Conservation (phyloP, 2,113 vertebrate species). For the Microtus montanus region DNA sequence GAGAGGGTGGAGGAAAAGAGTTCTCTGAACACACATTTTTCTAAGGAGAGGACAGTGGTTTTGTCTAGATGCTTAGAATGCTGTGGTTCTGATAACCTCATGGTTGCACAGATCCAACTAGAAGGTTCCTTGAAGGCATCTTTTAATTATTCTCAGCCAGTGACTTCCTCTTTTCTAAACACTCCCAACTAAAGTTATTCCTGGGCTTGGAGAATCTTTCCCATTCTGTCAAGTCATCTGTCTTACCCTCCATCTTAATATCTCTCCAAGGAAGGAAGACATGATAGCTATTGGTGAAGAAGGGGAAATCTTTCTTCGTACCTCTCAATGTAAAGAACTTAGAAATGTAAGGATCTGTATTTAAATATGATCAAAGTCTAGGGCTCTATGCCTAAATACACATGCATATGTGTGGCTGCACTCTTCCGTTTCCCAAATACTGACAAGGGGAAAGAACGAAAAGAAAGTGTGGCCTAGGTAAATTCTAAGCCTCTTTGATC, state of each 20-base stretch:
- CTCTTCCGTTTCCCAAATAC: neutral
- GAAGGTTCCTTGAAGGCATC: neutral
- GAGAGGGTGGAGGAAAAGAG: no score
- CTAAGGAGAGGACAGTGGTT: neutral
- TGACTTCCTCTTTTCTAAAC: neutral
- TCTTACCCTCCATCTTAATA: neutral
- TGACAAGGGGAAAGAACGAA: neutral
- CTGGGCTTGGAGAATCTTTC: neutral
- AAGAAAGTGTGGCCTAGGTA: neutral
- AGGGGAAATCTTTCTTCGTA: neutral
- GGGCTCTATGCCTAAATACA: neutral
- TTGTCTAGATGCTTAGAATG: neutral
- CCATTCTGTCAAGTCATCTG: neutral
- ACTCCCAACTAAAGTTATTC: neutral
- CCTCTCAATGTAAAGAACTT: neutral
- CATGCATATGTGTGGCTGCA: neutral
- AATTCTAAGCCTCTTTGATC: neutral
- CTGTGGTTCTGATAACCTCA: neutral
- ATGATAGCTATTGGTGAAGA: neutral
- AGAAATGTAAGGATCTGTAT: neutral
- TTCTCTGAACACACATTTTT: neutral
- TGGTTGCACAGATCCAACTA: neutral
- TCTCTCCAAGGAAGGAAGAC: neutral
- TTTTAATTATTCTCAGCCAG: neutral
- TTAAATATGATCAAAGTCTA: neutral